phyloP scores from a whole-genome alignment of 2,113 vertebrate species.

The Syngnathoides biaculeatus region DNA sequence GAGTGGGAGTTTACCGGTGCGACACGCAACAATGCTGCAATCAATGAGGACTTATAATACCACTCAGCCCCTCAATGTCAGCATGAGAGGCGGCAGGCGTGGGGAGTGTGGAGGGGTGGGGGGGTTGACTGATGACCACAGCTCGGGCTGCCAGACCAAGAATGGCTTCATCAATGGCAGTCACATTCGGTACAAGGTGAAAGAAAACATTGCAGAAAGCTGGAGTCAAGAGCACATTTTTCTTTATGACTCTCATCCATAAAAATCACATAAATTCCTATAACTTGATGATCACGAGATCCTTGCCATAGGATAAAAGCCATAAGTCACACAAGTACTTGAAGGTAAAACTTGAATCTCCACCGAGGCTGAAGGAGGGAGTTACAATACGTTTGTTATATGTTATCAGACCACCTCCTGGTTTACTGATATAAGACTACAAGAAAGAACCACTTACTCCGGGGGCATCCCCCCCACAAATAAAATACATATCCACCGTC shows the following conservation, averaged over 20 bases:
- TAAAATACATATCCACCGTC: too few relatives aligned
- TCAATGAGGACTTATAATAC: conserved; percentile 23
- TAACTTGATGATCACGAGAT: neutral
- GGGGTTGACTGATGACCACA: conserved; percentile 39
- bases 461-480: too few relatives aligned
- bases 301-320: neutral
- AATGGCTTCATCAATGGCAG: conserved; percentile 30
- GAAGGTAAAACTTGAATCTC: neutral
- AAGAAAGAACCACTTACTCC: neutral
- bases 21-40: conserved; percentile 19
- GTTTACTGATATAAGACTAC: neutral
- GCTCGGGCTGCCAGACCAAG: conserved; percentile 34
- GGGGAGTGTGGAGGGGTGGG: conserved; percentile 33
- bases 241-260: neutral
- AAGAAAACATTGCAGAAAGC: conserved; percentile 1
- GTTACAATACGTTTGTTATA: neutral
- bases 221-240: conserved; percentile 2
- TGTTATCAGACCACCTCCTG: neutral
- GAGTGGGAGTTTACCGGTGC: conserved; percentile 26
- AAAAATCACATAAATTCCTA: neutral
- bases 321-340: neutral
- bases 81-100: conserved; percentile 23
- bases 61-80: conserved; percentile 19
- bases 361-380: neutral
- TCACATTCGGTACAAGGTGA: conserved; percentile 1